A percentile compares a stretch with the other conserved stretches of the same genome.
These are phyloP conservation scores for Nomada fucata DNA, from an alignment of 2,888 invertebrate species.

Conservation along the genomic window DNA sequence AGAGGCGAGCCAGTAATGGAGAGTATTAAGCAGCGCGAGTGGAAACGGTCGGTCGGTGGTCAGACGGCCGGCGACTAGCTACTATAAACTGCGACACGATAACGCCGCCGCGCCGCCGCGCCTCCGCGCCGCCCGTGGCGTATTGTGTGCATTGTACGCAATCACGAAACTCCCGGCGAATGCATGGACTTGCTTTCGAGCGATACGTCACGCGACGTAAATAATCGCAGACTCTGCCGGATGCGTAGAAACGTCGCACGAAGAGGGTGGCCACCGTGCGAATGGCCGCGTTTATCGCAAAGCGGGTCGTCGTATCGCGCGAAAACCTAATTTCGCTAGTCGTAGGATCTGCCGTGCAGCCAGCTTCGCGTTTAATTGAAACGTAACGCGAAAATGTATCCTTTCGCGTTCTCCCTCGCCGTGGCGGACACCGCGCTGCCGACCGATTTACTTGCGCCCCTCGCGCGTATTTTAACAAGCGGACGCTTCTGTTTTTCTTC, in stretches of 20 bases:
- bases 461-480: not conserved
- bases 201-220: constrained; percentile 63
- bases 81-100: constrained; percentile 48
- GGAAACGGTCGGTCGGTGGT: constrained; percentile 34
- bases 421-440: no score
- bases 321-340: constrained; percentile 55
- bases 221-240: constrained; percentile 52
- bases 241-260: constrained; percentile 30
- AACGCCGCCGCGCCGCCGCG: constrained; percentile 22
- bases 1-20: constrained; percentile 3
- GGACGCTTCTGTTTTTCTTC: not conserved
- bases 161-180: constrained; percentile 21
- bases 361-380: constrained; percentile 30
- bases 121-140: constrained; percentile 14
- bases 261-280: not conserved
- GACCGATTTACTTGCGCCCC: not conserved
- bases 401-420: not conserved
- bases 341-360: not conserved
- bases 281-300: constrained; percentile 40
- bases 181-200: not conserved
- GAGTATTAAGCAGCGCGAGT: constrained; percentile 26
- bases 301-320: constrained; percentile 1
- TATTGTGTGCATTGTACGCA: constrained; percentile 48
- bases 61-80: constrained; percentile 21
- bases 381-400: constrained; percentile 23